Base-by-base conservation (phyloP, 1,140 invertebrate genomes). In the Pararge aegeria region DNA sequence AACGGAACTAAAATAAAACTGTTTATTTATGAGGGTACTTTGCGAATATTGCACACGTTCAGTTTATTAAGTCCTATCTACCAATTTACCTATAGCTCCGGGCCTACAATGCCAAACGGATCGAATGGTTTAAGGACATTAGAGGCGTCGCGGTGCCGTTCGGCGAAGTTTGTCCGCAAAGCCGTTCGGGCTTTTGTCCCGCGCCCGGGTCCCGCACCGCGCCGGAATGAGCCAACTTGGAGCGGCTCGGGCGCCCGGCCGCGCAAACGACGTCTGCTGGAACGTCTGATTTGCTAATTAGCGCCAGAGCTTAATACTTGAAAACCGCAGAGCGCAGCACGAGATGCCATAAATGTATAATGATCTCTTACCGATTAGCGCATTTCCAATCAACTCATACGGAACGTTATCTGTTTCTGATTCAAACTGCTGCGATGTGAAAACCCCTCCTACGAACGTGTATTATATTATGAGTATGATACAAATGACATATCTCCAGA, bases 121-220 rank as follows among this genome's bases (percentile, higher is more conserved):
- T 64, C 46, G 61, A 30, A 69, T 53, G 60, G 51, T 64, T 61
- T 55, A 66, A 71, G 37, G 62, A 63, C 55, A 63, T 64, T 50
- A 56, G 58, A 70, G 59, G 56, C 64, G 65, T 56, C 54, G 62
- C 24, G 62, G 60, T 61, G 55, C 38, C 63, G 52, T 64, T 72
- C 55, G 57, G 42, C 48, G 51, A 69, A 72, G 53, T 69, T 72
- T 69, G 37, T 54, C 66, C 56, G 48, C 54, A 65, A 64, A 66
- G 61, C 66, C 51, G 53, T 18, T n/a, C 44, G 46, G 55, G 56
- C 59, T 55, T 66, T 69, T 69, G 66, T 62, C 53, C 56, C 18
- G 44, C 34, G 51, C 29, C 51, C 46, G 63, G 49, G 40, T 49
- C 61, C 48, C 55, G 56, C 55, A 53, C 21, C 54, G 46, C 50